Base-by-base conservation (phyloP, 2,113 vertebrate species). In the Atrichornis clamosus region DNA sequence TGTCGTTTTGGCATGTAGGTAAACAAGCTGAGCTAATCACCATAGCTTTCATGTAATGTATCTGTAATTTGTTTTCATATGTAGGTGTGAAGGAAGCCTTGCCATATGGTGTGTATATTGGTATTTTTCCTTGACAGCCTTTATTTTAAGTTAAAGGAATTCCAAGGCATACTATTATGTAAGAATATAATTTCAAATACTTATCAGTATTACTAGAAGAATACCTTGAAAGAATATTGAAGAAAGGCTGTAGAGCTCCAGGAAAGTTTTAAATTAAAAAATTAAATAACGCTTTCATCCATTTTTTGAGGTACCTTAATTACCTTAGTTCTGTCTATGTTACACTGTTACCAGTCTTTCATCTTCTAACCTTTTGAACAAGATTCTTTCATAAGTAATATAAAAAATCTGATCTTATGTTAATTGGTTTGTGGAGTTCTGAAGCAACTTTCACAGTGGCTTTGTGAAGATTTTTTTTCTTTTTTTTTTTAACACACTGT, bases 71-170 rank as follows among this genome's bases (percentile, higher is more conserved):
- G 89, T 93, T 97, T 96, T 87, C 63, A 21, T 91, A 26, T 77
- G 91, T 93, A 95, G 93, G 93, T 97, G 78, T 93, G 72, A 96
- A 91, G 78, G 87, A 90, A 95, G 78, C 67, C 82, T 84, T 93
- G 84, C 94, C 95, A 97, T 97, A 95, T 96, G 96, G 84, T 96
- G 87, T 92, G 60, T 95, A 56, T 86, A 41, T 87, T 93, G 91
- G 86, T 96, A 60, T 79, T 96, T 94, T 95, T 95, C 90, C 75
- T 83, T 90, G 93, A 91, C 95, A 96, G 89, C 63, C 93, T 94
- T 95, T 95, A 95, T 95, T 95, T 95, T 93, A 96, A 96, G 78
- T 93, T 87, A 91, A 91, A 96, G 84, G 72, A 59, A 90, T 93
- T 96, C 78, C 75, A 83, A 94, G 47, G 59, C 94, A 83, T 93